Evolutionary conservation across 2,113 vertebrate species (phyloP), one percentile per base, ranked within the genome.

Genomic region (Castor canadensis): DNA sequence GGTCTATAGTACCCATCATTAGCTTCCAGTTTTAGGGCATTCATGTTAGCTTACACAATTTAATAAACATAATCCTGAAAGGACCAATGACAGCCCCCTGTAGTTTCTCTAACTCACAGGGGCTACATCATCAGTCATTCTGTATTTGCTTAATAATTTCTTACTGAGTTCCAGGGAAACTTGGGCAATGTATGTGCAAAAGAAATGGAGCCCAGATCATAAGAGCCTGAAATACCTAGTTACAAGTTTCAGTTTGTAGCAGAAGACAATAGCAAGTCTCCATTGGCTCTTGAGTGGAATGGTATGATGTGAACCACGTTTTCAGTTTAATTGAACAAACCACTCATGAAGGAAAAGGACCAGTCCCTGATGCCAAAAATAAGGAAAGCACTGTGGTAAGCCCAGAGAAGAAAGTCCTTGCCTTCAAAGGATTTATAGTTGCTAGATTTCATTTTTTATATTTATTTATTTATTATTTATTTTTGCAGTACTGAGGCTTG

Each of bases 251-350:
- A 67, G 32, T 81, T 69, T 77, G 81, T 83, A 77, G 54, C 49
- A 83, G 84, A 97, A 94, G 58, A 79, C 52, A 86, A 90, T 47
- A 86, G 67, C 69, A 45, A 96, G 64, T 5, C 43, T 90, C 77
- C 80, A 52, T 85, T 60, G 45, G 54, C 88, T n/a, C 90, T 64
- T 94, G 81, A 92, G 40, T 62, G 47, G 12, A 47, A 40, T 45
- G 40, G 32, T 67, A 40, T 75, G 72, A 84, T 93, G 66, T 90
- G 91, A 89, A 92, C n/a, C 45, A 20, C 47, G n/a, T 90, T 93
- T 91, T 69, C 87, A 89, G 69, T 60, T 73, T 95, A 82, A 93
- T 47, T 73, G 56, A 67, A 69, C 58, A 45, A 89, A 77, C 19
- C n/a, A 40, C 69, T 75, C 88, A 20, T 28, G 72, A 35, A 85